Base-by-base conservation (phyloP, 2,113 vertebrate species). In the Alosa alosa region DNA sequence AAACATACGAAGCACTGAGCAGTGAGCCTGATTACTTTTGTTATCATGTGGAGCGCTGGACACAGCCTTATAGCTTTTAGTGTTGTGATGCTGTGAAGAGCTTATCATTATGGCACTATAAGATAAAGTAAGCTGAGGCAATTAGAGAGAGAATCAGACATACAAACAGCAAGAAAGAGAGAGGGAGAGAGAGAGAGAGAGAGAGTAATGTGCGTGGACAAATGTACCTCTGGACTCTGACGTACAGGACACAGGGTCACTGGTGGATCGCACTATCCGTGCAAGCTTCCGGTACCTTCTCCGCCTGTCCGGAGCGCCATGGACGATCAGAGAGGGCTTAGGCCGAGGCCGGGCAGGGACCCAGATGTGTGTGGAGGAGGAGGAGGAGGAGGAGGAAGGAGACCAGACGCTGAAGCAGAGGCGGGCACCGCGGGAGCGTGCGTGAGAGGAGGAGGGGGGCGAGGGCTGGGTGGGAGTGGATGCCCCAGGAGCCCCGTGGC, bases 211-310 rank as follows among this genome's bases (percentile, higher is more conserved):
- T 6, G 10, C 2, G 31, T 41, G 20, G 72, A 39, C 2, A 11
- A 68, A 17, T 93, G 60, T 93, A 99, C 98, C 94, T 97, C 95
- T 93, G 39, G 89, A 44, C 0, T 87, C 25, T n/a, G 96, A 96
- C 0, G 93, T 93, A 81, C 96, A 97, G 0, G 97, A 95, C 41
- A 96, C 91, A 0, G 98, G 98, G 93, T 99, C 98, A 49, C 98
- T 99, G 93, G 96, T 96, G 13, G 98, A 99, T 0, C 97, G 97
- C 87, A 97, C 95, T 11, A 99, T 94, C 46, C 78, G 94, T 18
- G 92, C 93, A 91, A 94, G 92, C 82, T 93, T 95, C 84, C 91
- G 91, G 86, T 92, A 87, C 52, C 88, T 91, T 41, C 90, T 88
- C 20, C 0, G 17, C 83, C 72, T 3, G 72, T 91, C 82, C 93